Evolutionary conservation across 2,888 invertebrate species (phyloP), one percentile per base, ranked within the genome.

Genomic region (Erebia palarica): DNA sequence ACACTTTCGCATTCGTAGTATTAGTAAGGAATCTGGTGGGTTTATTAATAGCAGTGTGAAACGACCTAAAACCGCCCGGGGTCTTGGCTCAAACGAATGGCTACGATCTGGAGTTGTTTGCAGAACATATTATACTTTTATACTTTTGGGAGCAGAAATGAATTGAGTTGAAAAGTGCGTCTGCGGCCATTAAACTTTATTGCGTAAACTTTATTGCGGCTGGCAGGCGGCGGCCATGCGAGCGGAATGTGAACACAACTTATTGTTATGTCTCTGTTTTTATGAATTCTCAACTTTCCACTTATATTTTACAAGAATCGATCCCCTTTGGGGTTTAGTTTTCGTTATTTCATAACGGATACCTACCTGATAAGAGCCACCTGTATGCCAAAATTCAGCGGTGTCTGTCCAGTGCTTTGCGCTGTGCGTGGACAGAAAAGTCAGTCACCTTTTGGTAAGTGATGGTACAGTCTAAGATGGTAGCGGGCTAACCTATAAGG

Each of bases 151-250:
- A 61, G 61, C 44, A 61, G 36, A 61, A 63, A 63, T 63, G 47
- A 47, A 63, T 63, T 49, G 18, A 63, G 63, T 63, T 49, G 63
- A 63, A 63, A 63, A 63, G 63, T 63, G 63, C 63, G 63, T 63
- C 49, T 63, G 61, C 60, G 44, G 51, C 42, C 53, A 47, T 70
- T 61, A 53, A 70, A 44, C 66, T 60, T 70, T 66, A 70, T 66
- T 49, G 66, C 65, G 66, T 21, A 7, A 36, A 36, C 36, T 36
- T 36, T 36, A 36, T 36, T 36, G 36, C 36, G 36, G 27, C 60
- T 47, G 60, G 66, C 66, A 61, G 13, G 47, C 55, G 66, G 14
- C 66, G 47, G 27, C 65, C 59, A 53, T 51, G 58, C 65, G 53
- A n/a, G 59, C 42, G 21, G 21, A 36, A 65, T 69, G 55, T 65